Evolutionary conservation across 2,888 invertebrate species (phyloP).

Genomic region (Ophion ellenae): DNA sequence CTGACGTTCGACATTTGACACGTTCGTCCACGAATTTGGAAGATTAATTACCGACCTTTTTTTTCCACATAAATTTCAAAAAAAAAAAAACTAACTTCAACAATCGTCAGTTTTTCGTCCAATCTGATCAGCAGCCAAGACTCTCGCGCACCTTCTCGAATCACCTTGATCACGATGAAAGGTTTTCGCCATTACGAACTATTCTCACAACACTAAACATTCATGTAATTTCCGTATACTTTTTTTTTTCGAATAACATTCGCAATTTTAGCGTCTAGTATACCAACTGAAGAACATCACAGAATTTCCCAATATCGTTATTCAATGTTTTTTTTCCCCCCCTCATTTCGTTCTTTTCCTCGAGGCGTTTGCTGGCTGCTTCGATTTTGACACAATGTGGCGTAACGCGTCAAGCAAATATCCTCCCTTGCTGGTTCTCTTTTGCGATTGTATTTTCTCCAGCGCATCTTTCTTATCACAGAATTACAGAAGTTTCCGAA

Average conservation of each 20-base stretch:
- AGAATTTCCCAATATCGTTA: slow-evolving; percentile 82
- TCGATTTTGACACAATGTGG: slow-evolving; percentile 78
- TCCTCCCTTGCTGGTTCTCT: slow-evolving; percentile 54
- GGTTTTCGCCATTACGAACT: slow-evolving; percentile 66
- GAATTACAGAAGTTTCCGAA: slow-evolving; percentile 81
- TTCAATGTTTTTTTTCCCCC: slow-evolving; percentile 76
- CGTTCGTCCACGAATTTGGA: slow-evolving; percentile 47
- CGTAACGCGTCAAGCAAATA: slow-evolving; percentile 59
- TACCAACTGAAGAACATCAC: slow-evolving; percentile 83
- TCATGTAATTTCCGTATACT: slow-evolving; percentile 81
- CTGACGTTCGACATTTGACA: slow-evolving; percentile 50
- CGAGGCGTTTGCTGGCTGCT: slow-evolving; percentile 63
- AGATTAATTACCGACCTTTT: slow-evolving; percentile 18
- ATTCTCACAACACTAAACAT: slow-evolving; percentile 80
- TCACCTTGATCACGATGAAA: slow-evolving; percentile 64
- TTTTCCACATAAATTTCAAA: background rate
- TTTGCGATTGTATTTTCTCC: slow-evolving; percentile 24
- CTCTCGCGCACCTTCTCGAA: slow-evolving; percentile 45
- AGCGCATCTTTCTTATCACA: slow-evolving; percentile 78
- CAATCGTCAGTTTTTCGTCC: slow-evolving; percentile 19
- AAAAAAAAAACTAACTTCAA: slow-evolving; percentile 7
- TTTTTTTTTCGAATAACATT: slow-evolving; percentile 76
- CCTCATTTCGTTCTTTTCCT: slow-evolving; percentile 62
- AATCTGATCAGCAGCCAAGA: slow-evolving; percentile 73
- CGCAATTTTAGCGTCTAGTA: slow-evolving; percentile 75